Percentiles rank a stretch among this genome's conserved stretches.
These are phyloP conservation scores for Drosophila parvula DNA, from an alignment of 1,140 invertebrate genomes.

Conservation along the genomic window DNA sequence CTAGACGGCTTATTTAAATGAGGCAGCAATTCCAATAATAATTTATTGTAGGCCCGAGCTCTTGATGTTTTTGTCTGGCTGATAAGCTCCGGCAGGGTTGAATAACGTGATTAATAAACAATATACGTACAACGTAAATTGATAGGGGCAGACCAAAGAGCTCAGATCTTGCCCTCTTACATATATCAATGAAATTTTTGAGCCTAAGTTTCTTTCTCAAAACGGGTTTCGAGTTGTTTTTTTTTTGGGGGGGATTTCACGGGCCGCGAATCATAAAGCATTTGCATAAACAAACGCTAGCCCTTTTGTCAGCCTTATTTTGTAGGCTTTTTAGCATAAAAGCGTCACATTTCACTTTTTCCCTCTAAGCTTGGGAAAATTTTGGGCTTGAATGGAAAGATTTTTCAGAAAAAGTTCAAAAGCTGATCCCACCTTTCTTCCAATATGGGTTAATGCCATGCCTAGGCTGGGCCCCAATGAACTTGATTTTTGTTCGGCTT, in stretches of 20 bases:
- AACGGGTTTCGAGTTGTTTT: constrained; percentile 22
- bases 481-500: constrained; percentile 57
- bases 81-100: constrained; percentile 63
- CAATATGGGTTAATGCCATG: constrained; percentile 67
- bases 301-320: constrained; percentile 48
- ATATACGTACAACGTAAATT: constrained; percentile 53
- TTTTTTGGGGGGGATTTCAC: constrained; percentile 25
- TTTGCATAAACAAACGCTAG: constrained; percentile 69
- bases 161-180: constrained; percentile 4
- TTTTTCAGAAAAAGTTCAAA: constrained; percentile 23
- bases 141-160: constrained; percentile 16
- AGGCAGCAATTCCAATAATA: constrained; percentile 46
- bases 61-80: constrained; percentile 52
- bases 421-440: constrained; percentile 24
- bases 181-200: constrained; percentile 23
- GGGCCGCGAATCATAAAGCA: constrained; percentile 64
- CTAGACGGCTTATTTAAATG: constrained; percentile 55
- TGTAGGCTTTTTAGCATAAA: constrained; percentile 62
- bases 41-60: constrained; percentile 45
- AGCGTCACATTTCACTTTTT: constrained; percentile 77
- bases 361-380: constrained; percentile 37
- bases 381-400: constrained; percentile 28
- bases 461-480: constrained; percentile 52
- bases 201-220: constrained; percentile 9
- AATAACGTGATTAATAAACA: constrained; percentile 59